A percentile compares a stretch with the other conserved stretches of the same genome.
These are phyloP conservation scores for Lophura nycthemera DNA, from an alignment of 2,113 vertebrate genomes.

Conservation along the genomic window DNA sequence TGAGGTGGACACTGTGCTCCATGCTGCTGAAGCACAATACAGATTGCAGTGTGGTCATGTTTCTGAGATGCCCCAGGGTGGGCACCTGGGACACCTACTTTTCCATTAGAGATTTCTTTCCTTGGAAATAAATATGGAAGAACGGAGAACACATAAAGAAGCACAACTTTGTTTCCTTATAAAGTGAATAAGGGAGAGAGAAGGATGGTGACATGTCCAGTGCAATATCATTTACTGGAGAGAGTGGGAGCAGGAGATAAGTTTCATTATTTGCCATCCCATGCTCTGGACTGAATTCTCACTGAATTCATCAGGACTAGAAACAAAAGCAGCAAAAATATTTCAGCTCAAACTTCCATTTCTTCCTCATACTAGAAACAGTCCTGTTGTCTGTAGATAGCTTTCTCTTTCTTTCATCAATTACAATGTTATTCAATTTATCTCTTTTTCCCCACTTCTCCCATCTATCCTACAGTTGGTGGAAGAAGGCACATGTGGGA, in stretches of 20 bases:
- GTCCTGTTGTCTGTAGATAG: background rate
- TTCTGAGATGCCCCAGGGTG: background rate
- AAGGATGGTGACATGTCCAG: background rate
- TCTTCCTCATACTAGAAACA: background rate
- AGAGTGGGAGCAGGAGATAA: background rate
- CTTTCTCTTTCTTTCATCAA: background rate
- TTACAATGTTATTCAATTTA: background rate
- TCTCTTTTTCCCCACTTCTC: background rate
- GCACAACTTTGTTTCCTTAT: background rate
- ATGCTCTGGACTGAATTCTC: background rate
- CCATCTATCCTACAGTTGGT: background rate
- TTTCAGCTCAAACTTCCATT: background rate
- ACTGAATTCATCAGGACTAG: background rate
- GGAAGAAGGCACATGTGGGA: background rate
- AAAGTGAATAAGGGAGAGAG: background rate
- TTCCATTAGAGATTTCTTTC: background rate
- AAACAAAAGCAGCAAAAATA: background rate
- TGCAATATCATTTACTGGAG: background rate
- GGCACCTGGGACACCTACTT: background rate
- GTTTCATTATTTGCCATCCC: background rate
- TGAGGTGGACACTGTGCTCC: background rate
- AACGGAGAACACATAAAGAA: background rate
- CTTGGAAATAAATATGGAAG: background rate
- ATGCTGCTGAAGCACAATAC: background rate
- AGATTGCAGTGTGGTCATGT: fast-evolving